These are phyloP conservation scores for Acanthosepion pharaonis DNA, from an alignment of 2,888 invertebrate species.

Conservation along the genomic window DNA sequence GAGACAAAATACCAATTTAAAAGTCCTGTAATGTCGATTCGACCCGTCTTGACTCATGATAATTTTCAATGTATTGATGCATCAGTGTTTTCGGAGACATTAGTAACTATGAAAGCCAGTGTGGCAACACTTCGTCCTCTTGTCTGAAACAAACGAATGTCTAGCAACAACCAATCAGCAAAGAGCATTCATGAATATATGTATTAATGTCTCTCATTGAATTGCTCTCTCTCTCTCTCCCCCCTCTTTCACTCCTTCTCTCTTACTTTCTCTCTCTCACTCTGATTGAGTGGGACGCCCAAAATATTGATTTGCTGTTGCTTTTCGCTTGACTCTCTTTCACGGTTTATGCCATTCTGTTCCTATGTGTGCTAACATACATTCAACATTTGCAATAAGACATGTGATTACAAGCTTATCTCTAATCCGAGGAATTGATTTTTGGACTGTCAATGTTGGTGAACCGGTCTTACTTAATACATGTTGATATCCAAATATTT, in stretches of 20 bases:
- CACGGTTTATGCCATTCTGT: neutral
- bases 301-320: neutral
- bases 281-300: neutral
- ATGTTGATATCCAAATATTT: no score
- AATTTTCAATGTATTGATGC: neutral
- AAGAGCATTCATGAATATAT: neutral
- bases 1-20: constrained; percentile 33
- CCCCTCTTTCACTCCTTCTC: no score
- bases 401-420: neutral
- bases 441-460: neutral
- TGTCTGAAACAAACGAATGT: neutral
- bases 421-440: constrained; percentile 11
- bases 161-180: neutral
- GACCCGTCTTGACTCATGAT: neutral
- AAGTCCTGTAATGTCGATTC: neutral
- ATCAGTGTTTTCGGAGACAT: neutral
- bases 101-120: neutral
- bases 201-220: neutral
- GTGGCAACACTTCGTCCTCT: neutral
- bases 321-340: neutral
- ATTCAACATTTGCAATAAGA: neutral
- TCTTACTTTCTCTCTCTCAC: no score
- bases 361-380: neutral
- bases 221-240: neutral
- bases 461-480: no score